These are phyloP conservation scores for Fundulus diaphanus DNA, from an alignment of 2,797 vertebrate genomes.

Conservation along the genomic window DNA sequence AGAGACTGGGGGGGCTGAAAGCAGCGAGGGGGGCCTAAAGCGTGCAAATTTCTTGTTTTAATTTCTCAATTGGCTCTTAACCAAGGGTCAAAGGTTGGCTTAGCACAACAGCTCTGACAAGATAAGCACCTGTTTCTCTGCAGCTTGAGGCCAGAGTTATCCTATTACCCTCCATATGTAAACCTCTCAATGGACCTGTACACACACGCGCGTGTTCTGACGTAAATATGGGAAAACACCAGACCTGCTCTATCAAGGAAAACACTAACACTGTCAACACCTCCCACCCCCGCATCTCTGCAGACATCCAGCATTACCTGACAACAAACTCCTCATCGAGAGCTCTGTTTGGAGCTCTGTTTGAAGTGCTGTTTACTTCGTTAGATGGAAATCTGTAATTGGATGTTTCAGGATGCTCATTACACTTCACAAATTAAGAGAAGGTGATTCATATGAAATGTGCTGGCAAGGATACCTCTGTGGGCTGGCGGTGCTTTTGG, in stretches of 20 bases:
- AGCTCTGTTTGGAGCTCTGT: slow-evolving; percentile 60
- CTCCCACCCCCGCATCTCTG: slow-evolving; percentile 56
- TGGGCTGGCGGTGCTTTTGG: slow-evolving; percentile 45
- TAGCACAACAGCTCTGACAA: slow-evolving; percentile 88
- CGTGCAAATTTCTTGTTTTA: slow-evolving; percentile 68
- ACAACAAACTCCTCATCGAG: slow-evolving; percentile 60
- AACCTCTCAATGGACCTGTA: slow-evolving; percentile 69
- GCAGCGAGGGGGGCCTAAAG: slow-evolving; percentile 10
- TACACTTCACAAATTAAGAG: slow-evolving; percentile 60
- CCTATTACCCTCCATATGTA: slow-evolving; percentile 74
- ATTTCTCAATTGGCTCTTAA: slow-evolving; percentile 88
- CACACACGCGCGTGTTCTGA: slow-evolving; percentile 71
- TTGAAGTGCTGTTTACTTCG: slow-evolving; percentile 72
- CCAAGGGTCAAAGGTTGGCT: slow-evolving; percentile 86
- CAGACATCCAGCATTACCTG: slow-evolving; percentile 64
- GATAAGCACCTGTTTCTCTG: slow-evolving; percentile 90
- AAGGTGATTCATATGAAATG: slow-evolving; percentile 60
- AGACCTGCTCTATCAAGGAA: slow-evolving; percentile 47
- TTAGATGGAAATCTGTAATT: slow-evolving; percentile 73
- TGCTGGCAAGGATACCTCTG: slow-evolving; percentile 55
- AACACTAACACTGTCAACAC: slow-evolving; percentile 70
- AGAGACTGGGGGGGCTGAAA: slow-evolving; percentile 20
- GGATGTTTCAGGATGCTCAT: slow-evolving; percentile 65
- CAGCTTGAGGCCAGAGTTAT: slow-evolving; percentile 65
- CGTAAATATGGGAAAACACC: slow-evolving; percentile 70